These are phyloP conservation scores for Mionectes macconnelli DNA, from an alignment of 2,113 vertebrate genomes.

Conservation along the genomic window DNA sequence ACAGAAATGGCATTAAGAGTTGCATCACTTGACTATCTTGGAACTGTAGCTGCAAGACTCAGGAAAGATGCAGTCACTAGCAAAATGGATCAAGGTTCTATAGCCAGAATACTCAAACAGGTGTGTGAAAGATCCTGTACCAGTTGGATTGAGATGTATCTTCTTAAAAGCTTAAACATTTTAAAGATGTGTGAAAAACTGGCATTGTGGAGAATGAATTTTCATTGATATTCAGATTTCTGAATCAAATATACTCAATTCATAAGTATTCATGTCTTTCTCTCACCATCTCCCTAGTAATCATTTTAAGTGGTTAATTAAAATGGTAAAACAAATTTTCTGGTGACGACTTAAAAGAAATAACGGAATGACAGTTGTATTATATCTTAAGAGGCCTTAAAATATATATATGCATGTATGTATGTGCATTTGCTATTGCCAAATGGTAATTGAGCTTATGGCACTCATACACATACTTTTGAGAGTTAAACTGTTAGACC, in stretches of 20 bases:
- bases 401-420: background rate
- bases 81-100: slow-evolving; percentile 96
- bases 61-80: slow-evolving; percentile 97
- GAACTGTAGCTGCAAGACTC: slow-evolving; percentile 93
- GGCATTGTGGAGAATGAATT: background rate
- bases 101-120: slow-evolving; percentile 91
- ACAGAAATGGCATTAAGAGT: slow-evolving; percentile 98
- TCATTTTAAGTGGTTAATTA: background rate
- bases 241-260: background rate
- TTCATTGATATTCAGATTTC: background rate
- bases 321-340: background rate
- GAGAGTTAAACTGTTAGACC: background rate
- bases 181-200: background rate
- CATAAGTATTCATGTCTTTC: background rate
- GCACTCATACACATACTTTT: background rate
- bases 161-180: background rate
- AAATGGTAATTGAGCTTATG: background rate
- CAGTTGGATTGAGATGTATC: background rate
- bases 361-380: background rate
- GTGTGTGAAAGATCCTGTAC: slow-evolving; percentile 63
- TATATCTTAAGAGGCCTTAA: background rate
- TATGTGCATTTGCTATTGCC: background rate
- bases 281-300: background rate
- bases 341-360: background rate
- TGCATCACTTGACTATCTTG: slow-evolving; percentile 96